A percentile compares a stretch with the other conserved stretches of the same genome.
Evolutionary conservation across 2,113 vertebrate species (phyloP).

Genomic region (Alethe diademata): DNA sequence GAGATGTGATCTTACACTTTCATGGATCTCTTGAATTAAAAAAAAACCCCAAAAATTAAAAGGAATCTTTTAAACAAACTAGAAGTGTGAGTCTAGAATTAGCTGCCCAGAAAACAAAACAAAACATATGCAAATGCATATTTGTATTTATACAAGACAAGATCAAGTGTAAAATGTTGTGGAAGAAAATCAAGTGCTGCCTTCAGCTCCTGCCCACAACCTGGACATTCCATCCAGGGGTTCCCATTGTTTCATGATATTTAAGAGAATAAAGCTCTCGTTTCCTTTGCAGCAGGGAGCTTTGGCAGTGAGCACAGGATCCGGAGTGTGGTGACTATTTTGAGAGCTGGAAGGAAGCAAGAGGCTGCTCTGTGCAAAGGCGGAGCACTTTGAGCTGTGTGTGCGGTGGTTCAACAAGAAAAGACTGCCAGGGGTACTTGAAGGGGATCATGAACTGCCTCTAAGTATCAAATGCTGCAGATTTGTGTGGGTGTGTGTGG

Average conservation of each 20-base stretch:
- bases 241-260: constrained; percentile 55
- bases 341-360: constrained; percentile 60
- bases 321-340: constrained; percentile 43
- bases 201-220: not conserved
- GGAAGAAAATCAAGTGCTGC: not conserved
- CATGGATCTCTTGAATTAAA: not conserved
- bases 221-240: constrained; percentile 38
- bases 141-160: not conserved
- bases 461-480: not conserved
- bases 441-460: not conserved
- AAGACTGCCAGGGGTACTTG: not conserved
- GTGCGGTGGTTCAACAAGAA: not conserved
- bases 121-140: not conserved
- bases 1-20: not conserved
- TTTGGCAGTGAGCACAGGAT: constrained; percentile 28
- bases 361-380: constrained; percentile 49
- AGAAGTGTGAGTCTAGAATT: not conserved
- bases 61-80: not conserved
- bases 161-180: not conserved
- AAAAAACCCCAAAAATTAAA: not conserved
- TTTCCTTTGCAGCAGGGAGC: constrained; percentile 61
- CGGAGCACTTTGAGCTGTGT: constrained; percentile 15
- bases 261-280: constrained; percentile 47
- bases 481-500: not conserved
- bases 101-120: not conserved